Evolutionary conservation across 2,113 vertebrate species (phyloP).

Genomic region (Phyllopteryx taeniolatus): DNA sequence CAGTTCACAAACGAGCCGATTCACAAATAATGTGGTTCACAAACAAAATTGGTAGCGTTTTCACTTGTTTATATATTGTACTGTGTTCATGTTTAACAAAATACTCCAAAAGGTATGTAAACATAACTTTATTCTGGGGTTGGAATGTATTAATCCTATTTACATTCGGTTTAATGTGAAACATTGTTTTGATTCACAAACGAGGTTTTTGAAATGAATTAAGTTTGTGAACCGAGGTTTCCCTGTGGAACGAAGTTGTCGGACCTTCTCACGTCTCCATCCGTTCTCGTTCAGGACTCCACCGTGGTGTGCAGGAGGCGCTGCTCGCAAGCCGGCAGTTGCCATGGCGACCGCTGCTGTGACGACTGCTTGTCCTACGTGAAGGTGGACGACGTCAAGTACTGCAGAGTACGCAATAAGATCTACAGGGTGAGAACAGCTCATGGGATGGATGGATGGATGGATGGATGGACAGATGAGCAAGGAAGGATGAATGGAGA

Average conservation of each 20-base stretch:
- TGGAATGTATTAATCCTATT: too few species aligned
- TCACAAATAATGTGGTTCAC: too few species aligned
- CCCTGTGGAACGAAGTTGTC: neutral
- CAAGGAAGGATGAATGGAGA: neutral
- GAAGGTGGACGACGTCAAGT: slow-evolving; percentile 81
- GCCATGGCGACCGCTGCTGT: slow-evolving; percentile 78
- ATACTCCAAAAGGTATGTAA: too few species aligned
- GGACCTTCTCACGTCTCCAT: neutral
- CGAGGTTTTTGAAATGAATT: too few species aligned
- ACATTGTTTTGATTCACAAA: too few species aligned
- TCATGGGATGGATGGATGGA: neutral
- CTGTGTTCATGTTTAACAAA: too few species aligned
- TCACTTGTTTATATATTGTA: too few species aligned
- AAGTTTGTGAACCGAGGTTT: neutral
- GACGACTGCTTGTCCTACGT: slow-evolving; percentile 84
- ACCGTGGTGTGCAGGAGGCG: slow-evolving; percentile 87
- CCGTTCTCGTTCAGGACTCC: slow-evolving; percentile 78
- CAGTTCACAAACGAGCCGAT: too few species aligned
- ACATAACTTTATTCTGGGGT: too few species aligned
- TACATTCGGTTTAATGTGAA: too few species aligned
- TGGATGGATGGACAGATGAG: neutral
- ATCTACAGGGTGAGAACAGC: slow-evolving; percentile 84
- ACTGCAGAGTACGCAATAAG: slow-evolving; percentile 91
- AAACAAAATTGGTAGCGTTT: too few species aligned
- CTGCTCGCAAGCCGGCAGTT: slow-evolving; percentile 79